Conservation (phyloP, 2,888 invertebrate species). For the Plutella xylostella region DNA sequence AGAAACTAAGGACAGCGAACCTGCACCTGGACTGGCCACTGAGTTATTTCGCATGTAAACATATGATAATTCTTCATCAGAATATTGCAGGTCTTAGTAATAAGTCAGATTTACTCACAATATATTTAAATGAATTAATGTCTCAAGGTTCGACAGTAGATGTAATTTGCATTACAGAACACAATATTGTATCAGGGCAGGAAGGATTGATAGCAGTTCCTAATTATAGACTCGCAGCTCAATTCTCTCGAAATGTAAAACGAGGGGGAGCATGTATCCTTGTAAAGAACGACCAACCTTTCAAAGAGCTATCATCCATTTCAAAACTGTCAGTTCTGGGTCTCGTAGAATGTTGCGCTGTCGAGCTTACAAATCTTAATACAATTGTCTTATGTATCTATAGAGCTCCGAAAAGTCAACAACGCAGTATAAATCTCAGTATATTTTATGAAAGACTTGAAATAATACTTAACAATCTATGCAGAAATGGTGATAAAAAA, state of each 20-base stretch:
- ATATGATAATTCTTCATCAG: constrained; percentile 13
- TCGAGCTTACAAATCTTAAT: constrained; percentile 10
- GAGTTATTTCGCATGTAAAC: constrained; percentile 9
- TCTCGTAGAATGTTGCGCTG: constrained; percentile 12
- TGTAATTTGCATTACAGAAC: constrained; percentile 16
- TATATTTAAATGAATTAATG: constrained; percentile 7
- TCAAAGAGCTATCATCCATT: neutral
- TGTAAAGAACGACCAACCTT: neutral
- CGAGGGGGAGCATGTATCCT: neutral
- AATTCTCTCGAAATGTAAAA: neutral
- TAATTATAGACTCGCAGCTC: neutral
- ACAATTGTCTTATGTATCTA: constrained; percentile 13
- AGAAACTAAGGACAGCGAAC: too few relatives aligned
- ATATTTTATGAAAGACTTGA: constrained; percentile 6
- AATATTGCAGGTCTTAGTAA: constrained; percentile 12
- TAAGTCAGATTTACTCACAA: constrained; percentile 9
- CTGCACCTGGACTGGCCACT: too few relatives aligned
- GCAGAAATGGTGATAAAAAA: constrained; percentile 2
- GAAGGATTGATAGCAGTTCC: neutral
- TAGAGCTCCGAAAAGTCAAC: constrained; percentile 9
- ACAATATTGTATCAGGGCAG: constrained; percentile 13
- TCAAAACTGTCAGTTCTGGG: neutral
- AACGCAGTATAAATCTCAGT: neutral
- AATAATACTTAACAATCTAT: constrained; percentile 2
- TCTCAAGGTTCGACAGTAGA: constrained; percentile 4